Evolutionary conservation across 2,797 vertebrate genomes (phyloP).

Genomic region (Thaleichthys pacificus): DNA sequence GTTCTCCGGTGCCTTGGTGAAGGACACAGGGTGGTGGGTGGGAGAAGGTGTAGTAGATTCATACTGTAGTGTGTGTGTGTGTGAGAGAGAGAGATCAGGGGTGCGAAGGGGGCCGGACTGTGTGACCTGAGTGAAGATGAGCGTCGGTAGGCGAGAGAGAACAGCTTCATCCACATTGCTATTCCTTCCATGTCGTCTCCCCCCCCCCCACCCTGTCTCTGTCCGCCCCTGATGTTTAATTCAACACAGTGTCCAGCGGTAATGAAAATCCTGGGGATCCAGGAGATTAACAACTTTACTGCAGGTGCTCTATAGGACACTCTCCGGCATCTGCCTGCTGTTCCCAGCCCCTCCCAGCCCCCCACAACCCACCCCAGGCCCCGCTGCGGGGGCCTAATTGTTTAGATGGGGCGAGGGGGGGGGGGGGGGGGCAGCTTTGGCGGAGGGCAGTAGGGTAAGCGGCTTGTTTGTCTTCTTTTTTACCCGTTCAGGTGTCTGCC

Average conservation of each 20-base stretch:
- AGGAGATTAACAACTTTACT: slow-evolving; percentile 32
- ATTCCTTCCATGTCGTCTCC: slow-evolving; percentile 16
- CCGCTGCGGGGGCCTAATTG: slow-evolving; percentile 12
- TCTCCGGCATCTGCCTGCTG: slow-evolving; percentile 8
- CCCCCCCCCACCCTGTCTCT: neutral
- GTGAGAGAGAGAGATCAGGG: neutral
- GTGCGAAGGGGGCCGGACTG: neutral
- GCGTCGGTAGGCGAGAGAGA: neutral
- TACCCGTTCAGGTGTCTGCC: slow-evolving; percentile 13
- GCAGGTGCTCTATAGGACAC: slow-evolving; percentile 12
- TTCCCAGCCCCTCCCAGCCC: slow-evolving; percentile 6
- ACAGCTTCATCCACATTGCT: slow-evolving; percentile 12
- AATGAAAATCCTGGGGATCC: slow-evolving; percentile 28
- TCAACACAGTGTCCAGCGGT: slow-evolving; percentile 31
- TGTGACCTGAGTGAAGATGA: slow-evolving; percentile 19
- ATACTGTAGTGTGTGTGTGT: neutral
- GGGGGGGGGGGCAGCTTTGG: neutral
- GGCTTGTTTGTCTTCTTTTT: slow-evolving; percentile 31
- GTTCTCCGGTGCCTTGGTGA: slow-evolving; percentile 20
- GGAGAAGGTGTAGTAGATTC: neutral
- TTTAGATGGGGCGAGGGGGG: slow-evolving; percentile 6
- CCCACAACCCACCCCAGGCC: slow-evolving; percentile 19
- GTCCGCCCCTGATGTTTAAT: slow-evolving; percentile 43
- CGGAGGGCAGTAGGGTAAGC: slow-evolving; percentile 28
- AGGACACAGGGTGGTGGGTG: slow-evolving; percentile 22